phyloP scores from a whole-genome alignment of 2,797 vertebrate genomes.

The Enteromius trimaculatus region DNA sequence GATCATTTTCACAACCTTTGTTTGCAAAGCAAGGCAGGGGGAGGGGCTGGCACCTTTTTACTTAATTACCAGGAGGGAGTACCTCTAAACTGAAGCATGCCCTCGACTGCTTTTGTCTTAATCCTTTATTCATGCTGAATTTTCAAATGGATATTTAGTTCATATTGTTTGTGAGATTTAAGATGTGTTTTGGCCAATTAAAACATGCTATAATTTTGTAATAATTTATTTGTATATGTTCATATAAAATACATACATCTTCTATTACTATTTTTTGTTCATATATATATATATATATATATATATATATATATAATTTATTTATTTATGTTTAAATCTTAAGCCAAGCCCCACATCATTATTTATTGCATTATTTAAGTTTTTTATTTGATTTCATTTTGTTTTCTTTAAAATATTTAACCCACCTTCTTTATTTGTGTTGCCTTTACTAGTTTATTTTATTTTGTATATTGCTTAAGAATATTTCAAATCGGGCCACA shows the following conservation, averaged over 20 bases:
- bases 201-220: neutral
- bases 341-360: neutral
- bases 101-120: constrained; percentile 48
- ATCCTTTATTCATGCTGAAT: constrained; percentile 35
- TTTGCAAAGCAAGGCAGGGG: constrained; percentile 61
- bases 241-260: too few relatives aligned
- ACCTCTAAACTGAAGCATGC: constrained; percentile 37
- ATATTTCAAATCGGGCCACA: neutral
- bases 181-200: constrained; percentile 5
- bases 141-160: constrained; percentile 11
- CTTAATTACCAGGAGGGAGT: constrained; percentile 62
- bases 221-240: neutral
- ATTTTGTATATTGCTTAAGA: neutral
- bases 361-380: neutral
- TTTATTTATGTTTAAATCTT: neutral
- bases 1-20: constrained; percentile 73
- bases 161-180: neutral
- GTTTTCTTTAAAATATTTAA: neutral
- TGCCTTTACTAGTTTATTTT: neutral
- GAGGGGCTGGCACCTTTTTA: constrained; percentile 62
- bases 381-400: neutral
- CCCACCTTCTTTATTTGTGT: neutral
- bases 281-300: too few relatives aligned
- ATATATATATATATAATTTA: too few relatives aligned
- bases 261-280: neutral